Base-by-base conservation (phyloP, 2,113 vertebrate genomes). In the Probosciger aterrimus region DNA sequence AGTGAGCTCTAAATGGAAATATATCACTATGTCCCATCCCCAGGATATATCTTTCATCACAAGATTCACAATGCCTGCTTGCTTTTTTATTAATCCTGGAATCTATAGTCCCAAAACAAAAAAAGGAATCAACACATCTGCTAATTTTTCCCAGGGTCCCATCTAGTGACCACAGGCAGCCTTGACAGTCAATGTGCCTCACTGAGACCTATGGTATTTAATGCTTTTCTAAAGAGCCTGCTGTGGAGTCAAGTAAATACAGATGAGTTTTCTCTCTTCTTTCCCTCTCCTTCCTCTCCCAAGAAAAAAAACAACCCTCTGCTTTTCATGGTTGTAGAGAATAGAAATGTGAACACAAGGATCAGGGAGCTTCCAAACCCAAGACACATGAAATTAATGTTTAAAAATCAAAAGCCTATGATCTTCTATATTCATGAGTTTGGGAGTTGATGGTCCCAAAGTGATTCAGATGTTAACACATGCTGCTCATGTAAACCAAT, bases 251-350 rank as follows among this genome's bases (percentile, higher is more conserved):
- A 78, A 50, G 33, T 43, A 33, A 71, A 59, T 39, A 74, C 2
- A 67, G 16, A 59, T 6, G 25, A n/a, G 11, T 35, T 88, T 62
- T 82, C n/a, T 44, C 33, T 43, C 33, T 80, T 37, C 2, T 6
- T 2, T 4, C 8, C 57, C 5, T 7, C 3, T 52, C 25, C 12
- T 41, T 17, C 9, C 5, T 10, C 28, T 43, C 14, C 2, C 35
- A 35, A 31, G 55, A n/a, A n/a, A 52, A 30, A 30, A 1, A 28
- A 18, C 62, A 20, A 57, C 19, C 6, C 18, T 68, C 30, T 78
- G 22, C 6, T 67, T 74, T 59, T 44, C 12, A 37, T 14, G 4
- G 12, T 49, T 78, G 87, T 74, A 18, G 27, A 78, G 24, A 90
- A 30, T 2, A 57, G 41, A 83, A 81, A 63, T 4, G 4, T 60